phyloP scores from a whole-genome alignment of 2,888 invertebrate genomes.

The Philereme transversata region DNA sequence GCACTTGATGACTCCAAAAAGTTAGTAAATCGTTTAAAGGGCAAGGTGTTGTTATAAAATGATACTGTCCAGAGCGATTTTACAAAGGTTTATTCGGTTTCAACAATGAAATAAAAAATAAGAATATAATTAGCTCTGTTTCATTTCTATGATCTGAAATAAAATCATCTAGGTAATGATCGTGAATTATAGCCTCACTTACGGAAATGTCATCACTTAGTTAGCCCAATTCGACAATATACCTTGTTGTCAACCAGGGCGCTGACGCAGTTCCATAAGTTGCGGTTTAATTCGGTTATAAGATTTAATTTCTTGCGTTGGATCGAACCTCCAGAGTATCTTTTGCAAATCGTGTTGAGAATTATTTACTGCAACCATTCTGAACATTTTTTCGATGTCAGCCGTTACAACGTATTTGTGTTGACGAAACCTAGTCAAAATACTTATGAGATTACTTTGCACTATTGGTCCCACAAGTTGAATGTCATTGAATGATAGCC shows the following conservation, averaged over 20 bases:
- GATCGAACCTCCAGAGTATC: neutral
- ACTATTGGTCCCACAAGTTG: slow-evolving; percentile 19
- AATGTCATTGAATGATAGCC: slow-evolving; percentile 21
- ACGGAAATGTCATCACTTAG: neutral
- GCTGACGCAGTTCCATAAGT: slow-evolving; percentile 11
- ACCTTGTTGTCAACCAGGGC: slow-evolving; percentile 3
- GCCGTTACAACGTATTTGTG: neutral
- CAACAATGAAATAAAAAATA: no score
- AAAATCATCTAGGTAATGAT: slow-evolving; percentile 43
- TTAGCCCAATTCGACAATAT: slow-evolving; percentile 24
- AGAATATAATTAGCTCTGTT: no score
- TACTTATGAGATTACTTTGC: slow-evolving; percentile 19
- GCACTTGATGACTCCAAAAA: no score
- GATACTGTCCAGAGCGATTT: no score
- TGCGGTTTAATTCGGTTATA: neutral
- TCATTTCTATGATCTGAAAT: neutral
- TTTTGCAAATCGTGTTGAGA: neutral
- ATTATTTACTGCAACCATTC: neutral
- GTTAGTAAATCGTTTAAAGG: no score
- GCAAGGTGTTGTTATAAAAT: no score
- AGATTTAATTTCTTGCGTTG: neutral
- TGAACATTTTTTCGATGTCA: neutral
- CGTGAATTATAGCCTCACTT: slow-evolving; percentile 32
- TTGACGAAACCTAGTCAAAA: slow-evolving; percentile 1
- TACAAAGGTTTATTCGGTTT: no score